phyloP scores from a whole-genome alignment of 2,797 vertebrate species.

The Pseudotriccus pelzelni region DNA sequence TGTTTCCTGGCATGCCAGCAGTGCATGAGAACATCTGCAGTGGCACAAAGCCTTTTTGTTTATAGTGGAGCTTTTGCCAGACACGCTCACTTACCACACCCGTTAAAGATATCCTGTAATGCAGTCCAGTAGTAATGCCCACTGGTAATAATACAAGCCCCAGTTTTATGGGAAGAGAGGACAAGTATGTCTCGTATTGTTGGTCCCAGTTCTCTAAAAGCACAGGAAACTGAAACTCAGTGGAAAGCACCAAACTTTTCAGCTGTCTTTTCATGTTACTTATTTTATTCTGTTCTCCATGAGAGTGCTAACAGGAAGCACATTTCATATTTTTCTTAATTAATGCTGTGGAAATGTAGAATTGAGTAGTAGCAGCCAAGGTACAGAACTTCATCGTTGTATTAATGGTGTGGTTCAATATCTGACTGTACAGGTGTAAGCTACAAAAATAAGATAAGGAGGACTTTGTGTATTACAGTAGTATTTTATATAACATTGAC shows the following conservation, averaged over 20 bases:
- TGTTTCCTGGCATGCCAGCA: background rate
- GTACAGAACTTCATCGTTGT: background rate
- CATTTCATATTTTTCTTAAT: background rate
- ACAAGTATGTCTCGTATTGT: background rate
- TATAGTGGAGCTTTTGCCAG: background rate
- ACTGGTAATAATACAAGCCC: background rate
- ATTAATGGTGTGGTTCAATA: background rate
- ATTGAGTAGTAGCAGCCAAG: background rate
- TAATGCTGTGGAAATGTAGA: background rate
- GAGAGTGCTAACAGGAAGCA: conserved; percentile 18
- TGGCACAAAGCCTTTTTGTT: conserved; percentile 5
- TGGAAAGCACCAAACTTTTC: conserved; percentile 64
- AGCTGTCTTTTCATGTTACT: background rate
- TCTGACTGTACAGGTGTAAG: background rate
- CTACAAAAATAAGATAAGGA: background rate
- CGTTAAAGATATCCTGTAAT: background rate
- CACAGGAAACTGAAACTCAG: background rate
- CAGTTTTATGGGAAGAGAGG: background rate
- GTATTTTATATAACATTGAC: background rate
- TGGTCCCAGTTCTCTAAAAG: background rate
- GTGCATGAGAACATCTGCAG: background rate
- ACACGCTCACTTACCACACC: background rate
- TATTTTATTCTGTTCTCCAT: background rate
- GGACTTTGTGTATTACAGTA: background rate
- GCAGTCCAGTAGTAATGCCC: background rate